These are phyloP conservation scores for Thecophora atra DNA, from an alignment of 2,888 invertebrate genomes.

Conservation along the genomic window DNA sequence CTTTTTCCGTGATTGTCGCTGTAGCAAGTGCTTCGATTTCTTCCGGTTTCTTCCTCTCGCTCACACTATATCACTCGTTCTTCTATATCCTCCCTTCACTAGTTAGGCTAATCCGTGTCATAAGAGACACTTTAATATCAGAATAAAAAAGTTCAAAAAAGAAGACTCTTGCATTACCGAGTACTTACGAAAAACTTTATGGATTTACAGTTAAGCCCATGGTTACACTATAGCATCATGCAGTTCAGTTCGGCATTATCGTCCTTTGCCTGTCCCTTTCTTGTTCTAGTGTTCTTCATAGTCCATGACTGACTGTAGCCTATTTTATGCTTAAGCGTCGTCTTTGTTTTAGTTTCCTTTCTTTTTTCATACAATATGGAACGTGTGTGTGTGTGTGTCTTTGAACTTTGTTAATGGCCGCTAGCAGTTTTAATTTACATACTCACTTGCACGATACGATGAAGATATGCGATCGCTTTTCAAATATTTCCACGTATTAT, in stretches of 20 bases:
- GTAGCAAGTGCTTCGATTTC: neutral
- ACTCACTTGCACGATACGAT: neutral
- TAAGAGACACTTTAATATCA: neutral
- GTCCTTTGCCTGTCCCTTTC: neutral
- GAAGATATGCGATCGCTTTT: slow-evolving; percentile 18
- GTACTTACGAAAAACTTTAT: neutral
- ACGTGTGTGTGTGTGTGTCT: neutral
- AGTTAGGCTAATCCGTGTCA: neutral
- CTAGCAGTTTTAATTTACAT: slow-evolving; percentile 33
- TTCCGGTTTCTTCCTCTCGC: neutral
- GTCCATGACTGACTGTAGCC: neutral
- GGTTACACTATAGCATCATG: neutral
- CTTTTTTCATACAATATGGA: too few relatives aligned
- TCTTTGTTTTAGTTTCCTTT: neutral
- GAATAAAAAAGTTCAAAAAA: too few relatives aligned
- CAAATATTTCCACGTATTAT: slow-evolving; percentile 26
- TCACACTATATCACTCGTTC: neutral
- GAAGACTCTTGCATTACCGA: neutral
- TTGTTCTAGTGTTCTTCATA: neutral
- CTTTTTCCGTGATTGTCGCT: too few relatives aligned
- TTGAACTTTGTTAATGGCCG: slow-evolving; percentile 15
- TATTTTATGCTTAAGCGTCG: slow-evolving; percentile 1
- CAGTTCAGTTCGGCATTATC: neutral
- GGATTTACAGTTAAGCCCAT: neutral
- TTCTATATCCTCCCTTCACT: neutral